phyloP scores from a whole-genome alignment of 2,113 vertebrate genomes.

The Corythoichthys intestinalis region DNA sequence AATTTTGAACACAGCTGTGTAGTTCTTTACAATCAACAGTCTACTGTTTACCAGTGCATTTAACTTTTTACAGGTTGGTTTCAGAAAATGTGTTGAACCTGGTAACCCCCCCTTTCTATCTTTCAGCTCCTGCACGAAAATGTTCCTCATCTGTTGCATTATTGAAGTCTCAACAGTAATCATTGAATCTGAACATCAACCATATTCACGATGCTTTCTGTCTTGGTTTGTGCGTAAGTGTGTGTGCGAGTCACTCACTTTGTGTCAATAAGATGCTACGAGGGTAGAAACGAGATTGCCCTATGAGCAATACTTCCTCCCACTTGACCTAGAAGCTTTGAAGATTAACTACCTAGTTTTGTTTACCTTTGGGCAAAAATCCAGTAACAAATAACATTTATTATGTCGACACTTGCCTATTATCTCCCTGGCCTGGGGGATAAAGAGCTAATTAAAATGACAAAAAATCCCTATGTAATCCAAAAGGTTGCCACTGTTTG shows the following conservation, averaged over 20 bases:
- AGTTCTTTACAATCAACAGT: not conserved
- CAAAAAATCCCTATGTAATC: conserved; percentile 42
- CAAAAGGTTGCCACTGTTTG: conserved; percentile 49
- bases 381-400: conserved; percentile 36
- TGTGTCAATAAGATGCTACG: not conserved
- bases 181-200: not conserved
- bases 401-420: conserved; percentile 34
- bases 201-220: not conserved
- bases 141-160: not conserved
- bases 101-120: not conserved
- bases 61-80: not conserved
- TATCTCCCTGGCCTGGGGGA: conserved; percentile 41
- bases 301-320: conserved; percentile 31
- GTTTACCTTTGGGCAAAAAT: conserved; percentile 29
- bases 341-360: conserved; percentile 45
- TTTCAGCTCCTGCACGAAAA: not conserved
- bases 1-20: too few relatives aligned
- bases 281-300: conserved; percentile 29
- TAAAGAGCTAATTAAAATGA: conserved; percentile 59
- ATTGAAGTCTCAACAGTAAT: not conserved
- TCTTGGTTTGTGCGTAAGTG: not conserved
- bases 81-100: not conserved
- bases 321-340: conserved; percentile 27
- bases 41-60: too few relatives aligned
- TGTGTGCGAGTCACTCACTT: not conserved